Base-by-base conservation (phyloP, 1,140 invertebrate genomes). In the Pinna nobilis region DNA sequence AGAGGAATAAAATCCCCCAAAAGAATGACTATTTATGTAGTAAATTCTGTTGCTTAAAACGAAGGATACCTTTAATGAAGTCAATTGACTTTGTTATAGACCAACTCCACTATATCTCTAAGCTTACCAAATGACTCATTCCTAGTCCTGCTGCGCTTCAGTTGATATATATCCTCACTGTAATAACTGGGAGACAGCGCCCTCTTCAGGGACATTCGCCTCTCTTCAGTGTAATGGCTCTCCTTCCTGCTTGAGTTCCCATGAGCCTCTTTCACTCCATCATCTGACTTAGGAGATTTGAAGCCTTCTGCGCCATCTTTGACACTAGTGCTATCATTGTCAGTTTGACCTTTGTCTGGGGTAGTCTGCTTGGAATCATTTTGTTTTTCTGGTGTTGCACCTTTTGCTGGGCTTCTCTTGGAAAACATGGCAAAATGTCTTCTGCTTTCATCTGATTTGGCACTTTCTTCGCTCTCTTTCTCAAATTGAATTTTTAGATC, bases 401-500 rank as follows among this genome's bases (percentile, higher is more conserved):
- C n/a, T n/a, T n/a, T n/a, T n/a, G n/a, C n/a, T n/a, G n/a, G n/a
- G n/a, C n/a, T n/a, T 50, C 47, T 33, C 49, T 49, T 63, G 30
- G 49, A 33, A 65, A 77, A 74, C 64, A 78, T 78, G 2, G 33
- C 69, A 49, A 80, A 79, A 57, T 74, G 64, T 41, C 75, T 49
- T 20, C 65, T 47, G n/a, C 63, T 69, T 37, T 78, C 79, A 18
- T 73, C 66, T 1, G 28, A 49, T 41, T 74, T 75, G 32, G n/a
- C 49, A 2, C 76, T 77, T 32, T 80, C 72, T 59, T 75, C 74
- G 11, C 75, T 78, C 33, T 84, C 79, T 7, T 88, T 80, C 37
- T 90, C 86, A 55, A 88, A 87, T 66, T 91, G 86, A 67, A 88
- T 87, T 39, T 79, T 71, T 20, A 97, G 86, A 51, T 92, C 91